Base-by-base conservation (phyloP, 2,113 vertebrate species). In the Epinephelus lanceolatus region DNA sequence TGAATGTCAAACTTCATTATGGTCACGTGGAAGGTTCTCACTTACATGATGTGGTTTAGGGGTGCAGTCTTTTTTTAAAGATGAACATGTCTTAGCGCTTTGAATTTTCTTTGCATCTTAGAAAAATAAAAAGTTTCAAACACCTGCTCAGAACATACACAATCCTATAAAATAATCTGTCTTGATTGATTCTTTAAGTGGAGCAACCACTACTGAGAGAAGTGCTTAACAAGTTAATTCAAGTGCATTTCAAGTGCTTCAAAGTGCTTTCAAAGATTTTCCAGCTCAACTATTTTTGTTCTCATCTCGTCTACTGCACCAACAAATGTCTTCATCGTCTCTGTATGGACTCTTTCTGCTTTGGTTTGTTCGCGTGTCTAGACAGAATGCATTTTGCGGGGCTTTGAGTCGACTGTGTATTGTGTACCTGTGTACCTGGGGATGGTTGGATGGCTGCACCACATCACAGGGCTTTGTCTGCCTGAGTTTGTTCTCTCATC, bases 391-490 rank as follows among this genome's bases (percentile, higher is more conserved):
- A 47, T 76, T 90, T 71, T 45, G 53, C 40, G 57, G 69, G 77
- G 85, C 90, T 91, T 92, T 91, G 78, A 90, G 80, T 63, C 7
- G 40, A 60, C 75, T 30, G 70, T 55, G 65, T 85, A 79, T 93
- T 91, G 84, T 93, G 62, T 83, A 78, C 68, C 77, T 87, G 87
- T 89, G 86, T 84, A 89, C 70, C 78, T 19, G 80, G 76, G 74
- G 56, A 92, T 10, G 76, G 85, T 59, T 72, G 82, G 76, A 59
- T 84, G 71, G 69, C 89, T 76, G 84, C 77, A 86, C 92, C 92
- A 94, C 93, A 93, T 93, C 92, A 94, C 86, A 91, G 72, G 52
- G 67, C 75, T 92, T 88, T 90, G 87, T 90, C 83, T 91, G 83
- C 68, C 56, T 67, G 7, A 83, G 85, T 90, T 91, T 86, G 76